Base-by-base conservation (phyloP, 2,113 vertebrate genomes). In the Tor tambroides region DNA sequence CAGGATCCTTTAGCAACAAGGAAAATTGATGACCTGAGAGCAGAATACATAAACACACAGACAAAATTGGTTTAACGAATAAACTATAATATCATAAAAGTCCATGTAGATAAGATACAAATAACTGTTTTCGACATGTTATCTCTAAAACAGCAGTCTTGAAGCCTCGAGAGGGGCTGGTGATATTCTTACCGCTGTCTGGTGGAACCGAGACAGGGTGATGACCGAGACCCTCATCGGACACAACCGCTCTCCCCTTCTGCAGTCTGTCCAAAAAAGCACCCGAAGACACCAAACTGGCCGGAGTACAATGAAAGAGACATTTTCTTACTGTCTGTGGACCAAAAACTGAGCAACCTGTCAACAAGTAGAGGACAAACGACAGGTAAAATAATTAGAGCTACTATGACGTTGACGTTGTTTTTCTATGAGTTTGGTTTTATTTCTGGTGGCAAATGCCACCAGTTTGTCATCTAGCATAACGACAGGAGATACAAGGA, bases 21-120 rank as follows among this genome's bases (percentile, higher is more conserved):
- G 93, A 89, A 0, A 94, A 38, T 15, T 97, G 97, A 17, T 97
- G 95, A 80, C 79, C 97, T 98, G 89, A 46, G 56, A 89, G 1
- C 46, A 38, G 43, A 5, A 69, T 2, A 75, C 21, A 41, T 10
- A 69, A 26, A 75, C 69, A 67, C 14, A 67, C 28, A n/a, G 15
- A 23, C 49, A 56, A 6, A 74, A 49, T n/a, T 56, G 10, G 6
- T 41, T 61, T 28, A 41, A 80, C 19, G 3, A 30, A 23, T 17
- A 81, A 4, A 28, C 35, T 74, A 75, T 59, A 65, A 35, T 15
- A 21, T 23, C 30, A 10, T 11, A 84, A 65, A 2, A 21, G 3
- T 23, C 26, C 28, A 26, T n/a, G 7, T 15, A 23, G 17, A 15
- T 38, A 28, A 76, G 23, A 69, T 43, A 67, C 32, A 35, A 87